These are phyloP conservation scores for Epirrhoe tristata DNA, from an alignment of 2,888 invertebrate genomes.

Conservation along the genomic window DNA sequence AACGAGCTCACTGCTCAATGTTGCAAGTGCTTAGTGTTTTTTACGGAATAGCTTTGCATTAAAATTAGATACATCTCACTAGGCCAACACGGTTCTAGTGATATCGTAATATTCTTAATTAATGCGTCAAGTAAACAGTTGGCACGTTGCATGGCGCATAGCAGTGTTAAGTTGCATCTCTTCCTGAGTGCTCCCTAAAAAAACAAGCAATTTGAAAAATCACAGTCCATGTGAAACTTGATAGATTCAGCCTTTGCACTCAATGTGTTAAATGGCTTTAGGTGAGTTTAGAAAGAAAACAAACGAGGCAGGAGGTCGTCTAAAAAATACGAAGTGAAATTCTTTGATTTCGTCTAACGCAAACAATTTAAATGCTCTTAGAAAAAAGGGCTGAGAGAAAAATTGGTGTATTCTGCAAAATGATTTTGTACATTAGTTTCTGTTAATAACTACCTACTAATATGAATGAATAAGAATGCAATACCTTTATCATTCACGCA, in stretches of 20 bases:
- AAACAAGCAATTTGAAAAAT: conserved; percentile 84
- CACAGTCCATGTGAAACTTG: conserved; percentile 68
- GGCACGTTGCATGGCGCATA: conserved; percentile 72
- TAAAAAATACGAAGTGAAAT: conserved; percentile 21
- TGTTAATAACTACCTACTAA: too few species aligned
- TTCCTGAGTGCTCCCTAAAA: conserved; percentile 79
- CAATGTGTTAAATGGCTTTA: conserved; percentile 78
- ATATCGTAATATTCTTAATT: conserved; percentile 13
- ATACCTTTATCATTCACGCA: too few species aligned
- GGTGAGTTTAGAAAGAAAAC: conserved; percentile 79
- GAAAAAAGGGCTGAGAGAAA: too few species aligned
- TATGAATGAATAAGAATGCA: too few species aligned
- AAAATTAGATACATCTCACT: too few species aligned
- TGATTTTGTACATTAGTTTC: too few species aligned
- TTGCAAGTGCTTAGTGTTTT: too few species aligned
- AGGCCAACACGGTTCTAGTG: too few species aligned
- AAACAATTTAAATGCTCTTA: background rate
- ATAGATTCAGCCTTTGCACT: conserved; percentile 76
- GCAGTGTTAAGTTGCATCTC: conserved; percentile 72
- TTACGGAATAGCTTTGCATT: too few species aligned
- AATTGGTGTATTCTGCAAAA: too few species aligned
- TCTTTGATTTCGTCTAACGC: conserved; percentile 21
- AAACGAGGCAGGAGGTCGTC: conserved; percentile 51
- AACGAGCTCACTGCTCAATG: too few species aligned
- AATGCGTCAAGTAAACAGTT: conserved; percentile 51